A percentile compares a stretch with the other conserved stretches of the same genome.
These are phyloP conservation scores for Protobothrops mucrosquamatus DNA, from an alignment of 2,113 vertebrate species.

Conservation along the genomic window DNA sequence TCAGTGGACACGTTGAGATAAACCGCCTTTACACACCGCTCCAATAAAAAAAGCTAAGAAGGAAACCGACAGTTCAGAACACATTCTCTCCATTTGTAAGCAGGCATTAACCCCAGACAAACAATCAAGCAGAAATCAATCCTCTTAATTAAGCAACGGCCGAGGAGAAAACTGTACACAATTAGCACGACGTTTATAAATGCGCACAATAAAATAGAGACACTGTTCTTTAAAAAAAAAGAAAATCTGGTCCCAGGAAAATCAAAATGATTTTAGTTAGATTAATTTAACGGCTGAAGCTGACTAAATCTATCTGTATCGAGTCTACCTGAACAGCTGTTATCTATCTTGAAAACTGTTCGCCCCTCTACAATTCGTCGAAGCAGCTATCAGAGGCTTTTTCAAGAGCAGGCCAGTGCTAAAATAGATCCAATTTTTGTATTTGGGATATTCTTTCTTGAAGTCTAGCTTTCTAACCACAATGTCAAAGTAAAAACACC, in stretches of 20 bases:
- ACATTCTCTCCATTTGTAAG: background rate
- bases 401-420: background rate
- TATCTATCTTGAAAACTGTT: background rate
- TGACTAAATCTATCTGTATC: background rate
- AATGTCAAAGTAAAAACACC: too few relatives aligned
- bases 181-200: background rate
- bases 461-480: background rate
- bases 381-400: background rate
- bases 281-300: background rate
- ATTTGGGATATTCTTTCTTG: background rate
- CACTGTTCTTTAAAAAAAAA: background rate
- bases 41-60: background rate
- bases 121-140: background rate
- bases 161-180: background rate
- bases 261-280: background rate
- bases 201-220: background rate
- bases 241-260: background rate
- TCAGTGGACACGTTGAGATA: background rate
- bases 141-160: background rate
- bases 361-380: too few relatives aligned
- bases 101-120: background rate
- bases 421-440: background rate
- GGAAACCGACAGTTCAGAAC: background rate
- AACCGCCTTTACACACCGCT: background rate
- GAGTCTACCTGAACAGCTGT: background rate